Conservation (phyloP, 2,888 invertebrate genomes). For the Pherbina coryleti region DNA sequence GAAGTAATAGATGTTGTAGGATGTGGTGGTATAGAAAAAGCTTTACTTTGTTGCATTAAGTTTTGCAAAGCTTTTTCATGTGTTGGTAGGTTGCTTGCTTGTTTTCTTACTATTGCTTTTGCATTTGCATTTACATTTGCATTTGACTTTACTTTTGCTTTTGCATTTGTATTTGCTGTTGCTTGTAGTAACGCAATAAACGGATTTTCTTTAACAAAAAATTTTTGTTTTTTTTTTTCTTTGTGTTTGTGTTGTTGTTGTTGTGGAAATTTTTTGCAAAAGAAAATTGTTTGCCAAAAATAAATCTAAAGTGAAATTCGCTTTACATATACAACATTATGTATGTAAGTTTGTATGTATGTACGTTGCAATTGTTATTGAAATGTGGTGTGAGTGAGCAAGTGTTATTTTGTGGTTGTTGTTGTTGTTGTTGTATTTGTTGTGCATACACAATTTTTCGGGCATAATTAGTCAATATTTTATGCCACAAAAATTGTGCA, state of each 20-base stretch:
- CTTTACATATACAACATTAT: conserved; percentile 32
- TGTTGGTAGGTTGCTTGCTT: conserved; percentile 9
- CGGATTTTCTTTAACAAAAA: neutral
- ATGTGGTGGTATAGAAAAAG: conserved; percentile 32
- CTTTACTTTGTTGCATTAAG: conserved; percentile 31
- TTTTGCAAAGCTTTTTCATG: conserved; percentile 29
- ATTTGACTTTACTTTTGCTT: neutral
- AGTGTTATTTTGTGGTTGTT: neutral
- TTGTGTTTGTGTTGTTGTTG: neutral
- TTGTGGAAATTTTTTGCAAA: conserved; percentile 10
- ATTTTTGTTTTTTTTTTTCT: neutral
- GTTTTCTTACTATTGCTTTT: neutral
- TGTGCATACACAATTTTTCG: neutral
- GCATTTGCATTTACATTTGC: too few species aligned
- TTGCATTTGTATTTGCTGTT: neutral
- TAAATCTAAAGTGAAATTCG: conserved; percentile 9
- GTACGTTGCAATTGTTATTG: conserved; percentile 6
- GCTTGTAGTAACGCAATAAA: neutral
- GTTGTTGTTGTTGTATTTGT: conserved; percentile 15
- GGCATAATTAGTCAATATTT: conserved; percentile 44
- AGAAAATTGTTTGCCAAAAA: conserved; percentile 22
- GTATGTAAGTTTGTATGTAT: conserved; percentile 38
- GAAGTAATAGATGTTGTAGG: conserved; percentile 17
- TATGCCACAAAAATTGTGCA: conserved; percentile 10
- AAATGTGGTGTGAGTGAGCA: conserved; percentile 15